phyloP scores from a whole-genome alignment of 2,113 vertebrate species.

The Platycercus adscitus region DNA sequence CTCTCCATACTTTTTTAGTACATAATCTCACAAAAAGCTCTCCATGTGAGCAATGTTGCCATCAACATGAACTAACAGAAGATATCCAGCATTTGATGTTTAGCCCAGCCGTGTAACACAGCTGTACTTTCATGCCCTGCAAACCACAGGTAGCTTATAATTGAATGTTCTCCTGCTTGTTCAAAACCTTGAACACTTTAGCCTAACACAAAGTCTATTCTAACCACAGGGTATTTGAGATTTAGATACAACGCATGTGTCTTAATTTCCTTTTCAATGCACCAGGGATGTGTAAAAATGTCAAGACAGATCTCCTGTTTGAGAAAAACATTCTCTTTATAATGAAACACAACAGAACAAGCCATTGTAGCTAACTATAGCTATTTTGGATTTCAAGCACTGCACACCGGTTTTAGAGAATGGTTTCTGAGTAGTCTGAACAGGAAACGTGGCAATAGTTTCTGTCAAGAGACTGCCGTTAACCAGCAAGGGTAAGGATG shows the following conservation, averaged over 20 bases:
- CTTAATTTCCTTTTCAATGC: neutral
- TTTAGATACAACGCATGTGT: neutral
- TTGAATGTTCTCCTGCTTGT: neutral
- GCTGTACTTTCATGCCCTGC: neutral
- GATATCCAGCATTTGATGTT: neutral
- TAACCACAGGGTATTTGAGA: neutral
- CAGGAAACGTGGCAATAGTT: neutral
- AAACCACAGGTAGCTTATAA: slow-evolving; percentile 41
- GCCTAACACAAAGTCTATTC: neutral
- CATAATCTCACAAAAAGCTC: neutral
- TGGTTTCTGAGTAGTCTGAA: neutral
- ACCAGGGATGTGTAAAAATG: neutral
- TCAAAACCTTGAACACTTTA: slow-evolving; percentile 2
- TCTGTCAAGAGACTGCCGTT: neutral
- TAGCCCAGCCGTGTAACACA: neutral
- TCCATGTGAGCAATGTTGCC: neutral
- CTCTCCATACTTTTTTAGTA: neutral
- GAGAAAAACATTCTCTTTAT: neutral
- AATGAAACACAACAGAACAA: slow-evolving; percentile 8
- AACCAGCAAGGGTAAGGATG: neutral
- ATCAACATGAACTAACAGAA: slow-evolving; percentile 9
- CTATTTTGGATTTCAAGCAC: neutral
- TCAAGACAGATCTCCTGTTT: neutral
- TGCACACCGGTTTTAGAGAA: neutral
- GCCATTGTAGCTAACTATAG: neutral